These are phyloP conservation scores for Bombyx mori DNA, from an alignment of 1,140 invertebrate genomes.

Conservation along the genomic window ASM3026992v2 NC_085131.1:4345001-4345500, in stretches of 20 bases:
- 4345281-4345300: constrained; percentile 73
- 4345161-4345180: too few relatives aligned
- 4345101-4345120: too few relatives aligned
- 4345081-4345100: too few relatives aligned
- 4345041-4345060: too few relatives aligned
- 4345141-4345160: too few relatives aligned
- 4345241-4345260: constrained; percentile 78
- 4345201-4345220: too few relatives aligned
- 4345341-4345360: constrained; percentile 85
- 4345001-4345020: too few relatives aligned
- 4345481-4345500: constrained; percentile 73
- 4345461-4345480: constrained; percentile 84
- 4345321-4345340: constrained; percentile 87
- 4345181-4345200: too few relatives aligned
- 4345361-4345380: constrained; percentile 91
- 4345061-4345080: too few relatives aligned
- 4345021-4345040: too few relatives aligned
- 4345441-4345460: constrained; percentile 84
- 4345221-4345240: constrained; percentile 21
- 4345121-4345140: too few relatives aligned
- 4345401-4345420: constrained; percentile 89
- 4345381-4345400: constrained; percentile 77
- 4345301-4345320: constrained; percentile 78
- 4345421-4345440: constrained; percentile 84
- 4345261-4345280: constrained; percentile 81